These are phyloP conservation scores for Cabera pusaria DNA, from an alignment of 2,888 invertebrate genomes.

Conservation along the genomic window DNA sequence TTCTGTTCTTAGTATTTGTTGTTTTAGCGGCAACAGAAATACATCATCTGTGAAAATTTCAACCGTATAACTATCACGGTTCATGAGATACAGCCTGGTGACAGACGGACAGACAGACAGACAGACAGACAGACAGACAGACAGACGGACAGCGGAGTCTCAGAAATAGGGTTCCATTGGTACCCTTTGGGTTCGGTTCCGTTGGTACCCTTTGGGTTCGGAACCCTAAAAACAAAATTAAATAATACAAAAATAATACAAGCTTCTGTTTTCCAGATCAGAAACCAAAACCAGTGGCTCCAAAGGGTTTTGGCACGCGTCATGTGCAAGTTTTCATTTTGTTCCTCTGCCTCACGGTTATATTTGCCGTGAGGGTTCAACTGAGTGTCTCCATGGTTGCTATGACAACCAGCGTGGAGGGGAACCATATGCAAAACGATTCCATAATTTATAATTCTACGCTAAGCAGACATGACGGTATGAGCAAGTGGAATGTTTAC, in stretches of 20 bases:
- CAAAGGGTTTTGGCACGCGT: slow-evolving; percentile 53
- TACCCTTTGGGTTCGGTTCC: too few species aligned
- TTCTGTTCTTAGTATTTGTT: too few species aligned
- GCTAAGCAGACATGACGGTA: slow-evolving; percentile 4
- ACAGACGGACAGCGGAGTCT: too few species aligned
- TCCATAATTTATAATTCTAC: not conserved
- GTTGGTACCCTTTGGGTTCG: too few species aligned
- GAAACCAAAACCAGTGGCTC: slow-evolving; percentile 20
- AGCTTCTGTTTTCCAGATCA: slow-evolving; percentile 30
- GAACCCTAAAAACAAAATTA: not conserved
- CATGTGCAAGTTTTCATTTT: slow-evolving; percentile 54
- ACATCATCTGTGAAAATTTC: too few species aligned
- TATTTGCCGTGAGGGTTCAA: slow-evolving; percentile 45
- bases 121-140: too few species aligned
- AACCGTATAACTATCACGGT: too few species aligned
- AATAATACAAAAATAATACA: not conserved
- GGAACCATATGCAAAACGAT: not conserved
- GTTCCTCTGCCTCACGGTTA: slow-evolving; percentile 51
- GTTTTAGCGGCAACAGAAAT: too few species aligned
- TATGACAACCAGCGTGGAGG: slow-evolving; percentile 44
- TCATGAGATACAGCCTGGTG: too few species aligned
- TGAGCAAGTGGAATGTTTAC: slow-evolving; percentile 44
- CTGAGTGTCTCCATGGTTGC: slow-evolving; percentile 62
- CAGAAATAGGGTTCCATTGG: too few species aligned
- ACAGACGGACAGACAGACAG: too few species aligned